Evolutionary conservation across 2,888 invertebrate genomes (phyloP), one percentile per base, ranked within the genome.

Genomic region (Meghimatium bilineatum): DNA sequence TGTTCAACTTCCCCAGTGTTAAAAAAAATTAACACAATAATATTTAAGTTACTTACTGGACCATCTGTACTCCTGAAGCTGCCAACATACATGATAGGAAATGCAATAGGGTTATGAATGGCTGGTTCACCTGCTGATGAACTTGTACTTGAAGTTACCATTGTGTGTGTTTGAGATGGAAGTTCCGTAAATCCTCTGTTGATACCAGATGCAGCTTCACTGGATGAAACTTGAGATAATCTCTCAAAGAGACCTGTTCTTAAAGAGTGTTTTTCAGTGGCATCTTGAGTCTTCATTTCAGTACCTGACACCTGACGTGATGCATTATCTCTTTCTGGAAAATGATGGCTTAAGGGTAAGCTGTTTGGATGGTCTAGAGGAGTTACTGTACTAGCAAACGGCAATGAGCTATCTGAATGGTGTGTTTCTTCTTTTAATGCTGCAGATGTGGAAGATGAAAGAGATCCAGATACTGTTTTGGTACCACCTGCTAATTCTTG

Each of bases 61-160:
- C 17, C 8, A 36, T 56, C 56, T 60, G 49, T 23, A 36, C 60
- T 60, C 8, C 63, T 76, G n/a, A 76, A 76, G 26, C 76, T 76
- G 32, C 76, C 76, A 34, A 76, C 76, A 36, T 76, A 76, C 76
- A 76, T 76, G 26, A 76, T 34, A 60, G 76, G 76, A 26, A 36
- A 32, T 56, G 56, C 26, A 36, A 76, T 60, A 26, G 36, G 52
- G 29, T 32, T 75, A 20, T 1, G 32, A 49, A 32, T 60, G 26
- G 34, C 23, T 36, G 32, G 14, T 60, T 60, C 36, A 26, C 5
- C 63, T 34, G 23, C 63, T 34, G 76, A 36, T 29, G 52, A 32
- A 32, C 32, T 49, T 49, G 49, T 52, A n/a, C 32, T 23, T 49
- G 74, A 49, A 20, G 49, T 74, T 29, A n/a, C 74, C 32, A 29